Conservation (phyloP, 2,797 vertebrate genomes). For the Sciurus vulgaris region DNA sequence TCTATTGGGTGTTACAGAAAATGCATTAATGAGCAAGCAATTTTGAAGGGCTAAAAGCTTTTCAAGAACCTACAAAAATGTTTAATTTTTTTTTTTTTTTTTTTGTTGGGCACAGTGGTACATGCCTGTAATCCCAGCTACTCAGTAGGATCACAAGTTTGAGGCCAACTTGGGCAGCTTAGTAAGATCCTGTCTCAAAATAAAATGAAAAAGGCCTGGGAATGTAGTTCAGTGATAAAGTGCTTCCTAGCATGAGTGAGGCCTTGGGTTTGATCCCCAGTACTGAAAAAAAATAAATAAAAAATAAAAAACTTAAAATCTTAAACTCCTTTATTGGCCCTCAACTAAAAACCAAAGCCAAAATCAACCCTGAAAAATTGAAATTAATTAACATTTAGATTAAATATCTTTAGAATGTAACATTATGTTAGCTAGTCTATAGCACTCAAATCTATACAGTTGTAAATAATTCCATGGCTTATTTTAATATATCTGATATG, state of each 20-base stretch:
- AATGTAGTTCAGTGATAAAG: background rate
- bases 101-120: background rate
- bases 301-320: background rate
- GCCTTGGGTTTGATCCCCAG: background rate
- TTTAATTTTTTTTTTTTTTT: background rate
- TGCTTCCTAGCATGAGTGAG: too few species aligned
- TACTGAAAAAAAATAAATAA: background rate
- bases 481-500: background rate
- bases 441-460: background rate
- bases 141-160: background rate
- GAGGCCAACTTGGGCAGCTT: background rate
- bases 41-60: background rate
- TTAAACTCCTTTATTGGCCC: background rate
- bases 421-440: background rate
- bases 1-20: background rate
- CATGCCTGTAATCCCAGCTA: background rate
- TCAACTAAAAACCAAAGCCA: background rate
- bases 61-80: background rate
- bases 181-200: background rate
- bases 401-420: conserved; percentile 5
- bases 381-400: conserved; percentile 42
- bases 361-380: background rate
- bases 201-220: background rate
- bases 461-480: background rate
- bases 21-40: background rate